Conservation (phyloP, 2,888 invertebrate species). For the Luperina testacea region DNA sequence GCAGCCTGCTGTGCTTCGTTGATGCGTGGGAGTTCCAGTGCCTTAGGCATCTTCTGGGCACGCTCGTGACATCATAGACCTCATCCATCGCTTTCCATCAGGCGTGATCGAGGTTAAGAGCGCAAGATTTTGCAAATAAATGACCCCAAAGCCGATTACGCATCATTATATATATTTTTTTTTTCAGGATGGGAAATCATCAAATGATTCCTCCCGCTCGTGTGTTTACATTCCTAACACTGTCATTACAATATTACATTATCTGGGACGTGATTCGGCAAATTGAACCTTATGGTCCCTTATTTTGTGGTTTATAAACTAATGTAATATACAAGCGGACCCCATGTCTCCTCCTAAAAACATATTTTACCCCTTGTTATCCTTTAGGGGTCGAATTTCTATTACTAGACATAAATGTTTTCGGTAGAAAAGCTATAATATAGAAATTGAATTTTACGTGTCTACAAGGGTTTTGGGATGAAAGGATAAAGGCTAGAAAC, state of each 20-base stretch:
- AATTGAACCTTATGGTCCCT: constrained; percentile 31
- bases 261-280: not conserved
- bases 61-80: too few species aligned
- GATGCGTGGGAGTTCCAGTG: too few species aligned
- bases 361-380: constrained; percentile 63
- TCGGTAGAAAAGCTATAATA: constrained; percentile 59
- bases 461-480: constrained; percentile 35
- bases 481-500: constrained; percentile 36
- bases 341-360: constrained; percentile 46
- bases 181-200: too few species aligned
- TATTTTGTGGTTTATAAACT: constrained; percentile 54
- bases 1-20: too few species aligned
- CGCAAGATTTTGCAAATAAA: constrained; percentile 21
- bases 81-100: too few species aligned
- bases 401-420: constrained; percentile 60
- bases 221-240: constrained; percentile 15
- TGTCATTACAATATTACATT: constrained; percentile 31
- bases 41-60: too few species aligned
- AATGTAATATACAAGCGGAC: constrained; percentile 45
- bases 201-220: too few species aligned
- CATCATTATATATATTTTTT: too few species aligned
- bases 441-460: constrained; percentile 63
- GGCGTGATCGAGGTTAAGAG: too few species aligned
- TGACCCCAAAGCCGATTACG: constrained; percentile 22
- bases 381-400: constrained; percentile 56